A percentile compares a stretch with the other conserved stretches of the same genome.
Conservation (phyloP, 1,140 invertebrate genomes). For the Heliconius melpomene region DNA sequence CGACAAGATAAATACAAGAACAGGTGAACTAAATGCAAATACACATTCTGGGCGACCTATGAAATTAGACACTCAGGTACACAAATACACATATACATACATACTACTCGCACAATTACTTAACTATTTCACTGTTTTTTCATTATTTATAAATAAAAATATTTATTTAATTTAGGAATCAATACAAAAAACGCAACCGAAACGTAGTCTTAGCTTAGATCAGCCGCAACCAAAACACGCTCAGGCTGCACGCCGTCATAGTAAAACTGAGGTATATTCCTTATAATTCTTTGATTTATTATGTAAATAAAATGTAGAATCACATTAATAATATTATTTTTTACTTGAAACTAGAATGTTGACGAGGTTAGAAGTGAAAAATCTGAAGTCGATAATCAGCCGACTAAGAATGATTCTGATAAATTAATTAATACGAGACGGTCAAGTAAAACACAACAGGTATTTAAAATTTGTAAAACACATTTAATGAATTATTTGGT, state of each 20-base stretch:
- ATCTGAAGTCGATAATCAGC: neutral
- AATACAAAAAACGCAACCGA: conserved; percentile 52
- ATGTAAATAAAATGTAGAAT: neutral
- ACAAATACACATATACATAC: conserved; percentile 45
- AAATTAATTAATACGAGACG: neutral
- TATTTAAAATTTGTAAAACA: neutral
- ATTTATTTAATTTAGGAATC: conserved; percentile 46
- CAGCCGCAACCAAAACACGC: conserved; percentile 46
- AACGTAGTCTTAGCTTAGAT: conserved; percentile 59
- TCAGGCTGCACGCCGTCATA: conserved; percentile 50
- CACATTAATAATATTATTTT: conserved; percentile 34
- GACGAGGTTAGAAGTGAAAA: conserved; percentile 31
- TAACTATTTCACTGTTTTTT: conserved; percentile 24
- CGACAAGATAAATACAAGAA: conserved; percentile 55
- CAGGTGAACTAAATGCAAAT: conserved; percentile 59
- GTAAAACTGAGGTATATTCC: conserved; percentile 57
- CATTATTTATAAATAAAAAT: conserved; percentile 7
- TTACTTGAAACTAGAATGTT: conserved; percentile 44
- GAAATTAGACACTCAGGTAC: conserved; percentile 74
- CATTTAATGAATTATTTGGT: neutral
- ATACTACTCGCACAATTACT: conserved; percentile 6
- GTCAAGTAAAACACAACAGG: neutral
- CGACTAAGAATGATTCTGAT: neutral
- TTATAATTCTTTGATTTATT: neutral
- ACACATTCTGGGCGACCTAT: conserved; percentile 64